These are phyloP conservation scores for Thereva nobilitata DNA, from an alignment of 2,888 invertebrate species.

Conservation along the genomic window DNA sequence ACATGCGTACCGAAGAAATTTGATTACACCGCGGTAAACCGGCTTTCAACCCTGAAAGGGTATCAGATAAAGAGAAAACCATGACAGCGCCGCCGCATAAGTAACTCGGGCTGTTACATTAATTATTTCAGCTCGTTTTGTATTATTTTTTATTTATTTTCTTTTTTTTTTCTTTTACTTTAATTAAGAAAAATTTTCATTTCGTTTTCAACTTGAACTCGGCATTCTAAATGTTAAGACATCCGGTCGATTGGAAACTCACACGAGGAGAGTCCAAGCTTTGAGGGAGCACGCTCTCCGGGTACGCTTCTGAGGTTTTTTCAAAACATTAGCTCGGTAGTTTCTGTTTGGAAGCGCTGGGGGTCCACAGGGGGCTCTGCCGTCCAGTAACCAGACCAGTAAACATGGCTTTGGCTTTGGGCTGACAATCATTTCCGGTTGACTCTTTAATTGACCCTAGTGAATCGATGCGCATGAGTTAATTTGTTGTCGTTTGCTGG, in stretches of 20 bases:
- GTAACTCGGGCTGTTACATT: too few relatives aligned
- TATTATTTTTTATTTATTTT: too few relatives aligned
- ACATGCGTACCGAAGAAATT: too few relatives aligned
- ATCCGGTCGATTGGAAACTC: slow-evolving; percentile 28
- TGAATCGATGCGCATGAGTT: slow-evolving; percentile 33
- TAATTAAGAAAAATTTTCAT: slow-evolving; percentile 21
- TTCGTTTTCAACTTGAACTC: slow-evolving; percentile 8
- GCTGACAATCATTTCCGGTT: slow-evolving; percentile 54
- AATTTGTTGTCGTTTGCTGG: slow-evolving; percentile 18
- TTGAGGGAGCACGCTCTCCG: not conserved
- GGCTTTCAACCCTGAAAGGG: too few relatives aligned
- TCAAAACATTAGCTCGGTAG: slow-evolving; percentile 1
- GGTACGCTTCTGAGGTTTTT: slow-evolving; percentile 10
- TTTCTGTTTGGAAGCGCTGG: slow-evolving; percentile 2
- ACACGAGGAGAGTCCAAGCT: not conserved
- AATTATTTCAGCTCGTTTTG: too few relatives aligned
- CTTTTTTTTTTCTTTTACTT: slow-evolving; percentile 2
- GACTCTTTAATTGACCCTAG: slow-evolving; percentile 51
- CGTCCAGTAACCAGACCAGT: slow-evolving; percentile 23
- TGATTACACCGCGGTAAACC: too few relatives aligned
- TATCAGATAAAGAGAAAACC: too few relatives aligned
- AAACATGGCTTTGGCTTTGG: slow-evolving; percentile 43
- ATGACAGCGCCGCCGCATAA: too few relatives aligned
- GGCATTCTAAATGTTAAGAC: slow-evolving; percentile 19
- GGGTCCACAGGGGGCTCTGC: slow-evolving; percentile 2